Evolutionary conservation across 2,888 invertebrate genomes (phyloP).

Genomic region (Dorcus hopei): DNA sequence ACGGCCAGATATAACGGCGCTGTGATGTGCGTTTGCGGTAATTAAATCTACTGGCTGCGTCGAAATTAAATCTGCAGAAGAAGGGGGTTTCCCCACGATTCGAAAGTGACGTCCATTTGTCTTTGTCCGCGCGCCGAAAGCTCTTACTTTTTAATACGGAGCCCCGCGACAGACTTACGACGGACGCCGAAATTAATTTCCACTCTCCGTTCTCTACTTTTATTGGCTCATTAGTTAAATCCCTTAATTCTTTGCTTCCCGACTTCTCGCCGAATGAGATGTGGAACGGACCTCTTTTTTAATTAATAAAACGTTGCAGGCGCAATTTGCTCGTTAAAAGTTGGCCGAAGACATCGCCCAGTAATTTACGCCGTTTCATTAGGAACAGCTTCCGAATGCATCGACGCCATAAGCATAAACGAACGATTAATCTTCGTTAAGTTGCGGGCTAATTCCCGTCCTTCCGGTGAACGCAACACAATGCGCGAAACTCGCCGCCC

Average conservation of each 20-base stretch:
- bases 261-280: conserved; percentile 4
- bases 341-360: conserved; percentile 28
- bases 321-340: conserved; percentile 34
- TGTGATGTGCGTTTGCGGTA: conserved; percentile 26
- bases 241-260: conserved; percentile 20
- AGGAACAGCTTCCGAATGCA: conserved; percentile 24
- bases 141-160: neutral
- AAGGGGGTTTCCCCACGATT: conserved; percentile 1
- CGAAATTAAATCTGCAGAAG: conserved; percentile 25
- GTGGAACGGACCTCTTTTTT: conserved; percentile 23
- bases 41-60: conserved; percentile 22
- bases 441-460: too few species aligned
- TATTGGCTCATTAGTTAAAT: conserved; percentile 22
- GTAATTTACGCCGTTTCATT: conserved; percentile 31
- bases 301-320: conserved; percentile 32
- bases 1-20: conserved; percentile 23
- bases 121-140: neutral
- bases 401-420: neutral
- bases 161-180: too few species aligned
- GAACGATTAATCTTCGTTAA: too few species aligned
- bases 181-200: neutral
- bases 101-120: neutral
- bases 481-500: neutral
- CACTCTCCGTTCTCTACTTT: conserved; percentile 11
- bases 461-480: neutral